A percentile compares a stretch with the other conserved stretches of the same genome.
phyloP scores from a whole-genome alignment of 2,797 vertebrate species.

The Fistularia tabacaria region DNA sequence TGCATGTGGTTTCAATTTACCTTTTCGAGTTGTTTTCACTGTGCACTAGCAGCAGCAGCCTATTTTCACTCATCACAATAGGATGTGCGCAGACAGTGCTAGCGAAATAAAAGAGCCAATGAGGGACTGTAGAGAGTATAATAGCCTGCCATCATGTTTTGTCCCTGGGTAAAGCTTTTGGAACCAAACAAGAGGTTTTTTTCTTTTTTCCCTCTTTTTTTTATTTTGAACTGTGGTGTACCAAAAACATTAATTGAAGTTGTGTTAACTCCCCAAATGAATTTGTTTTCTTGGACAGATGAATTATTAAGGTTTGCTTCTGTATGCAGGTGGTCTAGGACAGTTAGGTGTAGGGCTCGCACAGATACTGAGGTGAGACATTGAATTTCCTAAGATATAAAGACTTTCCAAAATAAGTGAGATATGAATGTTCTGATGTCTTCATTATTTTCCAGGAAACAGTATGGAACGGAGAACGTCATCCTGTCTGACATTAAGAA shows the following conservation, averaged over 20 bases:
- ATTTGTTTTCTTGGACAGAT: not conserved
- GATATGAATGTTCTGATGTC: slow-evolving; percentile 1
- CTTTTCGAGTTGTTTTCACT: slow-evolving; percentile 54
- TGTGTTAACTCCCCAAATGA: not conserved
- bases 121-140: slow-evolving; percentile 42
- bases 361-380: slow-evolving; percentile 72
- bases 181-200: slow-evolving; percentile 42
- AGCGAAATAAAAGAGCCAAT: slow-evolving; percentile 51
- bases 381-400: not conserved
- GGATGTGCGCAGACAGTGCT: slow-evolving; percentile 53
- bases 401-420: slow-evolving; percentile 1
- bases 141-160: slow-evolving; percentile 58
- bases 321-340: slow-evolving; percentile 73
- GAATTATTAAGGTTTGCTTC: slow-evolving; percentile 9
- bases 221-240: not conserved
- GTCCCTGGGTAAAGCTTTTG: slow-evolving; percentile 53
- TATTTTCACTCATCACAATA: slow-evolving; percentile 65
- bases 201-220: not conserved
- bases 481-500: slow-evolving; percentile 81
- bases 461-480: slow-evolving; percentile 74
- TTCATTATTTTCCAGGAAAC: slow-evolving; percentile 57
- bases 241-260: not conserved
- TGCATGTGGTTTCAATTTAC: slow-evolving; percentile 8
- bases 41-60: slow-evolving; percentile 31
- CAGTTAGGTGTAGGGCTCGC: slow-evolving; percentile 78